Evolutionary conservation across 2,888 invertebrate genomes (phyloP).

Genomic region (Brachyopa scutellaris): DNA sequence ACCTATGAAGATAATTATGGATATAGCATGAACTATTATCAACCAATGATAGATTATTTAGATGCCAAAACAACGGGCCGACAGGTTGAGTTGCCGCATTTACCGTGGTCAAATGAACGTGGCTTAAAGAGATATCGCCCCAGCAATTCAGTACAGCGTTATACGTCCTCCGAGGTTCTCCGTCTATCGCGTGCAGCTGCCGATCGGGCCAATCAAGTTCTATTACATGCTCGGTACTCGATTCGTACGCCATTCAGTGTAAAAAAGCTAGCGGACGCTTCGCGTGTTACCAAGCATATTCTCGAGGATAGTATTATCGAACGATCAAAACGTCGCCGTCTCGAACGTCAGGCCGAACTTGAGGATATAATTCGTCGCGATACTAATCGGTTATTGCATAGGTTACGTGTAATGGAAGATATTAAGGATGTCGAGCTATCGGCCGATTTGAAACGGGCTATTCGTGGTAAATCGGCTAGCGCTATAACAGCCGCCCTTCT

Average conservation of each 20-base stretch:
- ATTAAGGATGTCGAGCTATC: slow-evolving; percentile 82
- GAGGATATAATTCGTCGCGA: slow-evolving; percentile 84
- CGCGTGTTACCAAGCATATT: slow-evolving; percentile 82
- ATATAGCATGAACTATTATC: slow-evolving; percentile 92
- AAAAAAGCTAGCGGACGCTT: slow-evolving; percentile 83
- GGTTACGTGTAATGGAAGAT: slow-evolving; percentile 82
- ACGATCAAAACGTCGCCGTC: slow-evolving; percentile 80
- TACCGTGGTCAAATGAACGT: slow-evolving; percentile 89
- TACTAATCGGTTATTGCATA: slow-evolving; percentile 78
- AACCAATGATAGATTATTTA: slow-evolving; percentile 93
- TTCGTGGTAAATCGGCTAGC: slow-evolving; percentile 89
- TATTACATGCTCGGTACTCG: slow-evolving; percentile 81
- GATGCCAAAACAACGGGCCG: slow-evolving; percentile 85
- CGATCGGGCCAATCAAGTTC: slow-evolving; percentile 87
- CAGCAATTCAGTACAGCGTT: slow-evolving; percentile 85
- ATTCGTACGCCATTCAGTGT: slow-evolving; percentile 82
- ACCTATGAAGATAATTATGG: slow-evolving; percentile 92
- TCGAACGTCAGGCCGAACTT: slow-evolving; percentile 83
- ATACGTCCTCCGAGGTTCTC: slow-evolving; percentile 86
- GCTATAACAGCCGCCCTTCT: slow-evolving; percentile 87
- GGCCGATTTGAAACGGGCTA: slow-evolving; percentile 82
- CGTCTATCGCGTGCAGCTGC: slow-evolving; percentile 87
- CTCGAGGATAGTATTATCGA: slow-evolving; percentile 82
- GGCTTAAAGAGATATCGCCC: slow-evolving; percentile 87
- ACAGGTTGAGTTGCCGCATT: slow-evolving; percentile 83